Percentiles rank a stretch among this genome's conserved stretches.
phyloP scores from a whole-genome alignment of 2,113 vertebrate species.

The Ptychochromis oligacanthus region DNA sequence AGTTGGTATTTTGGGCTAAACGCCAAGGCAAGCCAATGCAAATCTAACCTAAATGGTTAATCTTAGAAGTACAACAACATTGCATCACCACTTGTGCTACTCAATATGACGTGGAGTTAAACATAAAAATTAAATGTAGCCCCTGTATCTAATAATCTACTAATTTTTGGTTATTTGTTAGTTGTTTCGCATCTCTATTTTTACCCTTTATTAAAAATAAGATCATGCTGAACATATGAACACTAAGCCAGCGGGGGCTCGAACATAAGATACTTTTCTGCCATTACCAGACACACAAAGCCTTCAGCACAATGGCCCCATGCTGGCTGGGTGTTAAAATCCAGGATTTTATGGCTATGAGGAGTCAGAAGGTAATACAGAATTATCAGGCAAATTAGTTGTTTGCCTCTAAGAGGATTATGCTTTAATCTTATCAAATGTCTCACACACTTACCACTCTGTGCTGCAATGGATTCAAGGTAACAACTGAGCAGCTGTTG shows the following conservation, averaged over 20 bases:
- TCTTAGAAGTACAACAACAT: not conserved
- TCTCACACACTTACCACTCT: slow-evolving; percentile 61
- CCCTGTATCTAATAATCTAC: not conserved
- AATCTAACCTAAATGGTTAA: slow-evolving; percentile 18
- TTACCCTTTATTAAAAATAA: slow-evolving; percentile 46
- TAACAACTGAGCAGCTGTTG: slow-evolving; percentile 42
- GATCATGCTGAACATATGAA: slow-evolving; percentile 40
- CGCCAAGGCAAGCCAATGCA: not conserved
- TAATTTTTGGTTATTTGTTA: slow-evolving; percentile 26
- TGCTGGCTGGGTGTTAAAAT: slow-evolving; percentile 69
- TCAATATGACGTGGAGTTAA: not conserved
- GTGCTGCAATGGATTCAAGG: slow-evolving; percentile 35
- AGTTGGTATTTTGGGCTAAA: not conserved
- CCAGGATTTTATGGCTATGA: slow-evolving; percentile 66
- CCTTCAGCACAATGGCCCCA: slow-evolving; percentile 48
- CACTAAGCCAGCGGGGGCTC: slow-evolving; percentile 38
- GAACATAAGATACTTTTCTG: slow-evolving; percentile 59
- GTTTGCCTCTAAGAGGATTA: slow-evolving; percentile 80
- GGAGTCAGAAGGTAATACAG: slow-evolving; percentile 70
- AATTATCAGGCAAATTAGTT: slow-evolving; percentile 81
- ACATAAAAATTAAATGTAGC: not conserved
- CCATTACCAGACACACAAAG: slow-evolving; percentile 67
- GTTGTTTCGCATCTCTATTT: slow-evolving; percentile 1
- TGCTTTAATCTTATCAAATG: slow-evolving; percentile 73
- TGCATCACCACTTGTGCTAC: not conserved